Evolutionary conservation across 1,140 invertebrate species (phyloP).

Genomic region (Rhyzopertha dominica): DNA sequence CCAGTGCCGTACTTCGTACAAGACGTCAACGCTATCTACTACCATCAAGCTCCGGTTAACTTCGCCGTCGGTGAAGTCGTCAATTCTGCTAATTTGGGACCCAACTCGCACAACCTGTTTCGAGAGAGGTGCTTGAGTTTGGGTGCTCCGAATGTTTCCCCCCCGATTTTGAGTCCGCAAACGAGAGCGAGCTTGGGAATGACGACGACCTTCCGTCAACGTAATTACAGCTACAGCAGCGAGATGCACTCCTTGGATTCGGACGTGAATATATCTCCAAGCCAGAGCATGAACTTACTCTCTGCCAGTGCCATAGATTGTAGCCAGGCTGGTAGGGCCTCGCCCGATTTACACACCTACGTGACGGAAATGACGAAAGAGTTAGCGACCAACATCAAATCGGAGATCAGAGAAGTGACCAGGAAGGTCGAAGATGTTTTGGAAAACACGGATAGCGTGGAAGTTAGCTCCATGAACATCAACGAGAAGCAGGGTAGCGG

Average conservation of each 20-base stretch:
- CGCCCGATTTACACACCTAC: constrained; percentile 65
- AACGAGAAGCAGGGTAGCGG: constrained; percentile 39
- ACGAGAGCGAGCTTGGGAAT: constrained; percentile 58
- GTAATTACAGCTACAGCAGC: constrained; percentile 63
- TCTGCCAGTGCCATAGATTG: constrained; percentile 50
- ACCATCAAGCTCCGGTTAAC: constrained; percentile 49
- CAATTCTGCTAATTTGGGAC: constrained; percentile 46
- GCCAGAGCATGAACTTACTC: constrained; percentile 49
- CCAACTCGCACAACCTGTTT: constrained; percentile 31
- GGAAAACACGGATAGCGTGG: constrained; percentile 54
- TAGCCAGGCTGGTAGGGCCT: constrained; percentile 54
- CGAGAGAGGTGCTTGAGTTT: constrained; percentile 55
- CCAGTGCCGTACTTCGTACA: constrained; percentile 42
- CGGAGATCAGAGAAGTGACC: constrained; percentile 73
- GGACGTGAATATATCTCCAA: constrained; percentile 51
- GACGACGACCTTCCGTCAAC: constrained; percentile 45
- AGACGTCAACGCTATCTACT: constrained; percentile 39
- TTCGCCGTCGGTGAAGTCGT: constrained; percentile 64
- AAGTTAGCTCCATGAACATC: no score
- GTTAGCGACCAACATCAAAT: constrained; percentile 74
- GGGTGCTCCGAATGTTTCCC: constrained; percentile 50
- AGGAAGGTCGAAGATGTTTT: constrained; percentile 70
- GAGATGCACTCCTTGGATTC: constrained; percentile 58
- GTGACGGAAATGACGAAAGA: constrained; percentile 71
- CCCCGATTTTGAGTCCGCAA: constrained; percentile 55